phyloP scores from a whole-genome alignment of 2,888 invertebrate species.

The Drosophila imparisetae region DNA sequence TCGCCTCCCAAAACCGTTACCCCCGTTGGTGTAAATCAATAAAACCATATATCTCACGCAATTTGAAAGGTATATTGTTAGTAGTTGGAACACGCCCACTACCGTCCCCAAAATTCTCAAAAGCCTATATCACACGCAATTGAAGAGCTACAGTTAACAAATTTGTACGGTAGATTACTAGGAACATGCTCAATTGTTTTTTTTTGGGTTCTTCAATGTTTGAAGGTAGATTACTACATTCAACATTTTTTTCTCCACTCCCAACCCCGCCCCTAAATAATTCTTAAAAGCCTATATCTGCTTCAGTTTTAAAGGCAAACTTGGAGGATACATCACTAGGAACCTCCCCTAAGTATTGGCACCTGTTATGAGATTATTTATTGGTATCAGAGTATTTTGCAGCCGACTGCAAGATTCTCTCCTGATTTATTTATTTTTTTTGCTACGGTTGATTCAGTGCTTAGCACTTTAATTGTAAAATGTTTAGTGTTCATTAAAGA shows the following conservation, averaged over 20 bases:
- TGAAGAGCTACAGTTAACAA: no score
- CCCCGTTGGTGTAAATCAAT: background rate
- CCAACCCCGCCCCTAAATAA: background rate
- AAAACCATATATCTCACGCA: background rate
- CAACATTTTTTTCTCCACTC: background rate
- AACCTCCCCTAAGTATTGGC: background rate
- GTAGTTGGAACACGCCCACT: no score
- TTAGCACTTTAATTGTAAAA: slow-evolving; percentile 66
- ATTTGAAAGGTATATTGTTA: background rate
- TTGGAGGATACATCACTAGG: background rate
- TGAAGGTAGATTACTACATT: no score
- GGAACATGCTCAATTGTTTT: no score
- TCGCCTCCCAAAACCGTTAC: no score
- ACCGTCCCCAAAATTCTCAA: no score
- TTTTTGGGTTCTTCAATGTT: no score
- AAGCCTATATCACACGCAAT: no score
- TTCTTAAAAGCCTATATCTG: background rate
- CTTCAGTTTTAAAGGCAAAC: background rate
- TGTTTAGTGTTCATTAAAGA: slow-evolving; percentile 53
- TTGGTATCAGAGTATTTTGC: background rate
- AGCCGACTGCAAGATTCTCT: background rate
- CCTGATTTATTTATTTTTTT: background rate
- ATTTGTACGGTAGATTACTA: no score
- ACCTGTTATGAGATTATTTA: background rate
- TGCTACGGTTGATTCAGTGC: slow-evolving; percentile 6